phyloP scores from a whole-genome alignment of 2,888 invertebrate genomes.

The Dexiosoma caninum region DNA sequence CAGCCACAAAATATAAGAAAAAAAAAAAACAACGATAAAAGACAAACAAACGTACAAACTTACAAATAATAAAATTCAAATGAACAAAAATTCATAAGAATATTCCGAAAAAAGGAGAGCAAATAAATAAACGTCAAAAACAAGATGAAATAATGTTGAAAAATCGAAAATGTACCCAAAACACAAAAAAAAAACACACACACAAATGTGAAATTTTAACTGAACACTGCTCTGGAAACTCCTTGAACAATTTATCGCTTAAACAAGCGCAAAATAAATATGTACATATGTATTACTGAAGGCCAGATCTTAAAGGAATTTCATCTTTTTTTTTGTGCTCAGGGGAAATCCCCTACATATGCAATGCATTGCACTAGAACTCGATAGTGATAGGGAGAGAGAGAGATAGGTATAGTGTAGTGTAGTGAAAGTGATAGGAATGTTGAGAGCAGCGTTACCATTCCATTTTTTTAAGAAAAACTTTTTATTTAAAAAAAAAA shows the following conservation, averaged over 20 bases:
- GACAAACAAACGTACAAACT: background rate
- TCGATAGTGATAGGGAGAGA: too few relatives aligned
- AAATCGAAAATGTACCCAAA: background rate
- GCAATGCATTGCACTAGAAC: too few relatives aligned
- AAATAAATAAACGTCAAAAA: background rate
- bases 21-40: background rate
- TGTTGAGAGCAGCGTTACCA: too few relatives aligned
- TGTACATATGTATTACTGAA: background rate
- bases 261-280: background rate
- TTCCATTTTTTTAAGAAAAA: too few relatives aligned
- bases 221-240: background rate
- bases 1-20: constrained; percentile 29
- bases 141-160: background rate
- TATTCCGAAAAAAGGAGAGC: background rate
- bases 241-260: constrained; percentile 5
- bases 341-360: too few relatives aligned
- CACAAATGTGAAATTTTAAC: too few relatives aligned
- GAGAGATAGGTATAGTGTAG: too few relatives aligned
- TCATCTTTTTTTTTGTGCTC: background rate
- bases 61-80: constrained; percentile 24
- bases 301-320: constrained; percentile 25
- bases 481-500: too few relatives aligned
- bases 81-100: constrained; percentile 14
- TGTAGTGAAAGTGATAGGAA: too few relatives aligned
- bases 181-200: too few relatives aligned